A percentile compares a stretch with the other conserved stretches of the same genome.
Evolutionary conservation across 1,140 invertebrate genomes (phyloP).

Genomic region (Hyphantria cunea): DNA sequence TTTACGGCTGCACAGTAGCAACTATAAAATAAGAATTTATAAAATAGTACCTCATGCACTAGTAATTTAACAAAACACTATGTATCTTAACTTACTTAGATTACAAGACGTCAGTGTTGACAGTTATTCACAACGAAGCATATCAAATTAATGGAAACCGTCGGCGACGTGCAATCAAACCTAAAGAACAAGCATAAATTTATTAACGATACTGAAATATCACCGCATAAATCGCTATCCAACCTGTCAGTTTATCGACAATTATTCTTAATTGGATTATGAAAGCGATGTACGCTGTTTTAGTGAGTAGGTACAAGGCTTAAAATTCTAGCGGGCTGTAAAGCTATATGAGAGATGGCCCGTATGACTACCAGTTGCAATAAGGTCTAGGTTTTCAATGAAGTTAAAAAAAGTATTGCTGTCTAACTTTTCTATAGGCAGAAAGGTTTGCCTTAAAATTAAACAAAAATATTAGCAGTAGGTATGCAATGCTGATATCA

Average conservation of each 20-base stretch:
- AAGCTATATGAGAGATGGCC: not conserved
- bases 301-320: slow-evolving; percentile 28
- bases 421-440: too few species aligned
- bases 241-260: slow-evolving; percentile 79
- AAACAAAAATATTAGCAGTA: too few species aligned
- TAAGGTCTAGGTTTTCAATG: too few species aligned
- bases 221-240: slow-evolving; percentile 78
- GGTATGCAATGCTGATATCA: too few species aligned
- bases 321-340: slow-evolving; percentile 31
- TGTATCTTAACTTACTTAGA: slow-evolving; percentile 44
- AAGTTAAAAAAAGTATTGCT: too few species aligned
- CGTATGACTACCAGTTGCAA: too few species aligned
- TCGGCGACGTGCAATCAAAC: slow-evolving; percentile 73
- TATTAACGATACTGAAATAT: slow-evolving; percentile 81
- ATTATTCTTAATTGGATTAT: slow-evolving; percentile 82
- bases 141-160: slow-evolving; percentile 73
- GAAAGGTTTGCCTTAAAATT: too few species aligned
- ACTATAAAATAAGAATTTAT: not conserved
- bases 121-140: slow-evolving; percentile 54
- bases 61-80: slow-evolving; percentile 33
- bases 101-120: slow-evolving; percentile 58
- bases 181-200: slow-evolving; percentile 79
- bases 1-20: not conserved
- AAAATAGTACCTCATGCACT: not conserved
- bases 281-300: slow-evolving; percentile 65